Percentiles rank a stretch among this genome's conserved stretches.
Conservation (phyloP, 2,113 vertebrate genomes). For the Eidolon helvum region DNA sequence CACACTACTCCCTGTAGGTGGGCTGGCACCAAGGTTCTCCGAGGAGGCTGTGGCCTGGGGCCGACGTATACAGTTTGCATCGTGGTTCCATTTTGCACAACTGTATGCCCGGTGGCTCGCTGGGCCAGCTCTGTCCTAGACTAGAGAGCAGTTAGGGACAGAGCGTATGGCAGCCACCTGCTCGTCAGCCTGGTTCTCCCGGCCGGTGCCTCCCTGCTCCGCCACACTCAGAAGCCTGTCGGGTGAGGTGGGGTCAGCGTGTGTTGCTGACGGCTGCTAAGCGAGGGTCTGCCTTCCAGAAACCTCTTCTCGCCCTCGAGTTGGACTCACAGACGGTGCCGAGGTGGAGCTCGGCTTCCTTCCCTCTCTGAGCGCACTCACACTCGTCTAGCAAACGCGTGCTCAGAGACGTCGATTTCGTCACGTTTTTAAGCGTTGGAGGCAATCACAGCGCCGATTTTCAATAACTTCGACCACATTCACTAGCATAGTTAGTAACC, state of each 20-base stretch:
- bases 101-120: not conserved
- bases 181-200: not conserved
- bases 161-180: not conserved
- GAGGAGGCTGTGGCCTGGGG: not conserved
- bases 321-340: not conserved
- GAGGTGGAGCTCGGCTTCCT: not conserved
- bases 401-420: not conserved
- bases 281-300: not conserved
- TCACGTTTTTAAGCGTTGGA: not conserved
- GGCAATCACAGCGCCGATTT: not conserved
- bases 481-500: not conserved
- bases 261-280: not conserved
- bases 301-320: not conserved
- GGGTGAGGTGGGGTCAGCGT: not conserved
- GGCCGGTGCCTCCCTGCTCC: not conserved
- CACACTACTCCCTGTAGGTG: not conserved
- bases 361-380: not conserved
- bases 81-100: not conserved
- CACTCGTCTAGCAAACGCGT: not conserved
- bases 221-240: not conserved
- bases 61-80: not conserved
- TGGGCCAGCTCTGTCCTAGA: not conserved
- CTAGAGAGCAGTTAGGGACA: not conserved
- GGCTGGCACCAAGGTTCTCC: fast-evolving
- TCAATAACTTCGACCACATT: not conserved